Evolutionary conservation across 2,113 vertebrate species (phyloP), one percentile per base, ranked within the genome.

Genomic region (Dascyllus trimaculatus): DNA sequence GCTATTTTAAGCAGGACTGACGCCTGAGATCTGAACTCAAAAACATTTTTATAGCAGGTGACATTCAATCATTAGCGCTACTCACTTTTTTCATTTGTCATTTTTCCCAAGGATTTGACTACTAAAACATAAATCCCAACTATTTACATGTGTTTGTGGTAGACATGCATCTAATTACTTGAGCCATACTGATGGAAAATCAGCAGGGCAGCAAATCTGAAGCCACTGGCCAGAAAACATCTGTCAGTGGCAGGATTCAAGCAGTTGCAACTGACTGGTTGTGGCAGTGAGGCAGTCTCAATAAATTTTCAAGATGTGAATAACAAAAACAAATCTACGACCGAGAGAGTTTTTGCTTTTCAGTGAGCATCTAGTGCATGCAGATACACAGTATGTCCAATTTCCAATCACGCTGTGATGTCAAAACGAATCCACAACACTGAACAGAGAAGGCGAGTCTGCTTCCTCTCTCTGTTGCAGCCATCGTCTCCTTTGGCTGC

Each of bases 341-440:
- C 29, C 25, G 6, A 4, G 32, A 60, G 74, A 52, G 21, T 43
- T 71, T 71, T 70, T 67, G 45, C 65, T 57, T 76, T 71, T 78
- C 35, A 58, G 25, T 24, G 22, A 71, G 60, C 22, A 43, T 70
- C 45, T 58, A 80, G 43, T 49, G 58, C 68, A 83, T 81, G 74
- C 79, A 88, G 78, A 85, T 43, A 72, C 58, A 5, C 68, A 48
- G 74, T 70, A 80, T 79, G 80, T 85, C 71, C 77, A 85, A 91
- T 86, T 87, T 85, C 79, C 80, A 91, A 83, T 90, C 84, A 87
- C 11, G 29, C 64, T 43, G 80, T 54, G 76, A 85, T 87, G 82
- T 89, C 84, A 85, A 84, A 88, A 80, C 25, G 60, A 90, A 85
- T 88, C 80, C 62, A 63, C 78, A 62, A 68, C 71, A 71, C 29